phyloP scores from a whole-genome alignment of 2,113 vertebrate species.

The Chascanopsetta lugubris region DNA sequence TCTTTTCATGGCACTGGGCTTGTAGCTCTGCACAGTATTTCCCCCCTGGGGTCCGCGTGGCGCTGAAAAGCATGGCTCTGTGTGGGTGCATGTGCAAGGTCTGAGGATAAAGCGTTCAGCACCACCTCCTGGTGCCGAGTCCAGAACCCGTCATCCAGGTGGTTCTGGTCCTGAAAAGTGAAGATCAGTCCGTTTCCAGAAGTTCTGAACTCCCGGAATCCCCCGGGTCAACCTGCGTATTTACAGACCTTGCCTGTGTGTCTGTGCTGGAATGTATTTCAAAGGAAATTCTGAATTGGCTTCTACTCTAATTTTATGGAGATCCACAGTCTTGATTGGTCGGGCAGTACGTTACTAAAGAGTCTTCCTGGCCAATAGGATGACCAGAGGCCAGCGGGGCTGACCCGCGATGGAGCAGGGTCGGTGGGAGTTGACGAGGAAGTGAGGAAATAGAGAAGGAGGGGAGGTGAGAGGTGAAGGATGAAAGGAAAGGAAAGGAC shows the following conservation, averaged over 20 bases:
- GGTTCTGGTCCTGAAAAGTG: constrained; percentile 45
- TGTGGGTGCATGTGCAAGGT: constrained; percentile 50
- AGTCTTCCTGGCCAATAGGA: constrained; percentile 57
- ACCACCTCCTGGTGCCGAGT: constrained; percentile 31
- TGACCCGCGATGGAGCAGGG: constrained; percentile 50
- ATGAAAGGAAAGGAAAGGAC: constrained; percentile 3
- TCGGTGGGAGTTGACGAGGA: neutral
- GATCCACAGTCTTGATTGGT: constrained; percentile 75
- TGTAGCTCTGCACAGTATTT: constrained; percentile 74
- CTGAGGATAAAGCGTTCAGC: constrained; percentile 30
- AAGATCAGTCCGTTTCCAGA: constrained; percentile 5
- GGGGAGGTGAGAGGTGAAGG: neutral
- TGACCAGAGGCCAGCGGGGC: constrained; percentile 48
- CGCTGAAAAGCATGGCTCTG: constrained; percentile 61
- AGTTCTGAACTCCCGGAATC: constrained; percentile 7
- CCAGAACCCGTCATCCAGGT: constrained; percentile 22
- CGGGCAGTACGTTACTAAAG: constrained; percentile 72
- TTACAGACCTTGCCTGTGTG: constrained; percentile 57
- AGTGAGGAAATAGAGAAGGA: neutral
- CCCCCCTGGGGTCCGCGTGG: constrained; percentile 56
- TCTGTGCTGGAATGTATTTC: constrained; percentile 76
- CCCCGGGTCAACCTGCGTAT: constrained; percentile 29
- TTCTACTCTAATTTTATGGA: constrained; percentile 25
- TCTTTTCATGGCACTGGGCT: constrained; percentile 72
- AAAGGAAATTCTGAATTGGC: constrained; percentile 35